These are phyloP conservation scores for Drosophila buzzatii DNA, from an alignment of 2,888 invertebrate species.

Conservation along the genomic window DNA sequence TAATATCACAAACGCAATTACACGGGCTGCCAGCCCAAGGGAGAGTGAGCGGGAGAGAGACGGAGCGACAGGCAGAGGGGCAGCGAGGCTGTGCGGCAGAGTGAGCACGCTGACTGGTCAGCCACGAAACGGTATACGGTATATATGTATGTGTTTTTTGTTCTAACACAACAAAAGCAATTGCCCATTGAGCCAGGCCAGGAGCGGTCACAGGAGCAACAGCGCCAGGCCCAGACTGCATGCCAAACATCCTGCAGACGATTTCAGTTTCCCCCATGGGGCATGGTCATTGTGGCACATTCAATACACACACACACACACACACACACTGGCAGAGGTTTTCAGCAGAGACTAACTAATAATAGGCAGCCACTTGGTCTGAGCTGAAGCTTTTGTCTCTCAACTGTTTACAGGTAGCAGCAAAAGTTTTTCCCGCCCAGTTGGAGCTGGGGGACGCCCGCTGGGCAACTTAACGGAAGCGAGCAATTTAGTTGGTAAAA, in stretches of 20 bases:
- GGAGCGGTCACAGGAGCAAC: slow-evolving; percentile 17
- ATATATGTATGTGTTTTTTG: slow-evolving; percentile 55
- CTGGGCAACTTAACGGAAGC: slow-evolving; percentile 78
- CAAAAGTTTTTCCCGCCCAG: slow-evolving; percentile 33
- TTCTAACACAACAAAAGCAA: slow-evolving; percentile 70
- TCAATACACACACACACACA: slow-evolving; percentile 54
- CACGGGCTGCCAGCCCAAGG: slow-evolving; percentile 49
- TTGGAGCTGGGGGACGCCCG: slow-evolving; percentile 41
- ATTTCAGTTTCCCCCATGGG: slow-evolving; percentile 48
- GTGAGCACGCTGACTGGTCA: slow-evolving; percentile 33
- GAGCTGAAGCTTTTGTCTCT: slow-evolving; percentile 60
- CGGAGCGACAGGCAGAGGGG: background rate
- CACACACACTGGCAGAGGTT: slow-evolving; percentile 8
- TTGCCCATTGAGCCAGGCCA: slow-evolving; percentile 57
- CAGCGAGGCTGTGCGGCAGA: background rate
- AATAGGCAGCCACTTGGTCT: slow-evolving; percentile 56
- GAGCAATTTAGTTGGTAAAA: slow-evolving; percentile 78
- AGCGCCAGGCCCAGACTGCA: slow-evolving; percentile 29
- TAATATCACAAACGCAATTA: slow-evolving; percentile 81
- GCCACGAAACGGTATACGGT: slow-evolving; percentile 32
- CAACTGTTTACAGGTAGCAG: slow-evolving; percentile 59
- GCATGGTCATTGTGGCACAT: slow-evolving; percentile 67
- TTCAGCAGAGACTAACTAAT: slow-evolving; percentile 51
- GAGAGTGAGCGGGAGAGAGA: background rate
- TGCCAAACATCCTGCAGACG: slow-evolving; percentile 22